A percentile compares a stretch with the other conserved stretches of the same genome.
Conservation (phyloP, 35 echinoderm and acorn worm genomes). For the Anneissia japonica region DNA sequence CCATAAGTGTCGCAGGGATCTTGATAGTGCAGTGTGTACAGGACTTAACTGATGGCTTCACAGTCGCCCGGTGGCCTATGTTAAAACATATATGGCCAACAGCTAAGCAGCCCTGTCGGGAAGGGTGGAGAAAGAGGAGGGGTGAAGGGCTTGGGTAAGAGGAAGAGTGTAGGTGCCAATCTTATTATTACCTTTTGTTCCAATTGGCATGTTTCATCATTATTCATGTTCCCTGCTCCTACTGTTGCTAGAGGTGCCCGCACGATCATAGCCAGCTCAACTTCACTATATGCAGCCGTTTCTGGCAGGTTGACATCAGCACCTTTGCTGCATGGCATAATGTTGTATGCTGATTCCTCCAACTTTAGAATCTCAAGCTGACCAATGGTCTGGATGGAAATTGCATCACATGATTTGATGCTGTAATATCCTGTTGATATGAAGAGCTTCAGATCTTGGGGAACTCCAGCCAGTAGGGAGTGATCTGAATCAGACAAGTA, state of each 20-base stretch:
- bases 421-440: slow-evolving; percentile 62
- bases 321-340: slow-evolving; percentile 13
- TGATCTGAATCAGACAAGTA: no score
- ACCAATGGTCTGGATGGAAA: slow-evolving; percentile 46
- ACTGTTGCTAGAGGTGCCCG: slow-evolving; percentile 16
- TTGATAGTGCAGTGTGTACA: no score
- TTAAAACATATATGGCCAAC: no score
- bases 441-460: slow-evolving; percentile 47
- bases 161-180: no score
- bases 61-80: no score
- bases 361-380: slow-evolving; percentile 31
- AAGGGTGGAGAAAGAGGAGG: no score
- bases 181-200: slow-evolving; percentile 21
- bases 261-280: slow-evolving; percentile 37
- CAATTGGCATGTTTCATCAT: slow-evolving; percentile 34
- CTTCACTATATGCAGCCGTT: slow-evolving; percentile 12
- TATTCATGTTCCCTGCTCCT: slow-evolving; percentile 18
- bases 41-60: no score
- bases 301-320: slow-evolving; percentile 27
- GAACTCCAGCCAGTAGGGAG: slow-evolving; percentile 69
- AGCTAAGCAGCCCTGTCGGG: no score
- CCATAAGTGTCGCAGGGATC: no score
- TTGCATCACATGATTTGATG: slow-evolving; percentile 39
- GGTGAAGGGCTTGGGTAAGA: no score
- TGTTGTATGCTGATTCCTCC: slow-evolving; percentile 35